Percentiles rank a stretch among this genome's conserved stretches.
phyloP scores from a whole-genome alignment of 2,113 vertebrate species.

The Cheirogaleus medius region DNA sequence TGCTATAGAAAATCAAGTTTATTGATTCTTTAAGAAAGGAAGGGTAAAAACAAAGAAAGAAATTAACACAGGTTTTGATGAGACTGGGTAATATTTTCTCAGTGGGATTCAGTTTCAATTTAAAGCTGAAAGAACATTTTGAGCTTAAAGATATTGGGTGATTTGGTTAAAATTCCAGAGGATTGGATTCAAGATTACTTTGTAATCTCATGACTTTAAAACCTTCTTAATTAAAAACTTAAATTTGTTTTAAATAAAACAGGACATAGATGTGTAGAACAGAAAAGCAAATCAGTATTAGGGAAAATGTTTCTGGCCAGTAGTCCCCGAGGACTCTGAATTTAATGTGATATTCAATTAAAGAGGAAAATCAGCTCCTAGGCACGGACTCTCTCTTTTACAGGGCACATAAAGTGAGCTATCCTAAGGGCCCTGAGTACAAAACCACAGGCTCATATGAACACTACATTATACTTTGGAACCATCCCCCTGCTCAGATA shows the following conservation, averaged over 20 bases:
- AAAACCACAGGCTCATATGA: neutral
- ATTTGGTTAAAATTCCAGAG: conserved; percentile 66
- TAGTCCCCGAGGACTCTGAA: neutral
- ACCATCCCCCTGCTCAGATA: neutral
- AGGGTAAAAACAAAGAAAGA: neutral
- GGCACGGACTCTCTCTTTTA: neutral
- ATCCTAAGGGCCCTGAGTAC: neutral
- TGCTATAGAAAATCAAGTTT: neutral
- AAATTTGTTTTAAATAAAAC: conserved; percentile 67
- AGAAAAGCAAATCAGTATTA: conserved; percentile 27
- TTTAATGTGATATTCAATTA: conserved; percentile 11
- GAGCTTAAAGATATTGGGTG: conserved; percentile 56
- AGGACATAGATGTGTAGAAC: conserved; percentile 23
- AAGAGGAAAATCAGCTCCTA: neutral
- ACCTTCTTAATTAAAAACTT: conserved; percentile 70
- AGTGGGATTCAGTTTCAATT: conserved; percentile 68
- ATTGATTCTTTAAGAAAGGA: conserved; percentile 48
- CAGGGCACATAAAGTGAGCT: neutral
- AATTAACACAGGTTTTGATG: conserved; percentile 44
- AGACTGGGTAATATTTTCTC: conserved; percentile 36
- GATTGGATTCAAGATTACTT: conserved; percentile 71
- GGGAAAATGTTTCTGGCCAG: neutral
- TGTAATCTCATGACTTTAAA: conserved; percentile 72
- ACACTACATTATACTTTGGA: neutral
- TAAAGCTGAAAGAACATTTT: conserved; percentile 55